phyloP scores from a whole-genome alignment of 2,888 invertebrate species.

The Nephrotoma guestfalica region DNA sequence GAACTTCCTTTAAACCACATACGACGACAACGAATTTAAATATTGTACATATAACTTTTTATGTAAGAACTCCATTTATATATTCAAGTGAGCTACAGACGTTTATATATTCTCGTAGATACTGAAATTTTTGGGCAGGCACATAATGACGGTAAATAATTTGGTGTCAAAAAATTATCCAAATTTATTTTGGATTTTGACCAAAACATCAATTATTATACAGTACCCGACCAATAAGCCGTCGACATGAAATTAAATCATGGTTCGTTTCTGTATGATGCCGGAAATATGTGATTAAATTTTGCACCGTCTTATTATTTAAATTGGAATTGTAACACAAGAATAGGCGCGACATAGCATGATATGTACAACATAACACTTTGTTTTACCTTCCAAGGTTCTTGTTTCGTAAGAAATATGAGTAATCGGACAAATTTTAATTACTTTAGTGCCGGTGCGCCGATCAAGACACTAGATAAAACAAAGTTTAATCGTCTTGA shows the following conservation, averaged over 20 bases:
- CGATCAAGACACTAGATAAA: neutral
- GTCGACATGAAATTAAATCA: neutral
- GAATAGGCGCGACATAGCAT: neutral
- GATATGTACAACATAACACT: neutral
- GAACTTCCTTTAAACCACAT: neutral
- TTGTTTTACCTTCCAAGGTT: neutral
- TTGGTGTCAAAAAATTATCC: neutral
- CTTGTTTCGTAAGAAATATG: neutral
- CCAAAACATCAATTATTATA: neutral
- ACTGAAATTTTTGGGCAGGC: neutral
- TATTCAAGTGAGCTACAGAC: neutral
- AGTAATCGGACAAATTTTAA: neutral
- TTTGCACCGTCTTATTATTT: neutral
- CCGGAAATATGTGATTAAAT: neutral
- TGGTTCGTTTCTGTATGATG: neutral
- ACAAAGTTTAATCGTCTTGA: neutral
- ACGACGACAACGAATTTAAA: neutral
- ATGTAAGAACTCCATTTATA: neutral
- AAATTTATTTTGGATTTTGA: neutral
- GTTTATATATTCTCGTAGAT: neutral
- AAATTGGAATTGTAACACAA: neutral
- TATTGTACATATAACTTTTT: neutral
- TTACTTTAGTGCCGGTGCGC: neutral
- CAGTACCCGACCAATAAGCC: neutral
- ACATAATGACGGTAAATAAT: neutral